These are phyloP conservation scores for Nannobrachium achirus DNA, from an alignment of 2,113 vertebrate species.

Conservation along the genomic window DNA sequence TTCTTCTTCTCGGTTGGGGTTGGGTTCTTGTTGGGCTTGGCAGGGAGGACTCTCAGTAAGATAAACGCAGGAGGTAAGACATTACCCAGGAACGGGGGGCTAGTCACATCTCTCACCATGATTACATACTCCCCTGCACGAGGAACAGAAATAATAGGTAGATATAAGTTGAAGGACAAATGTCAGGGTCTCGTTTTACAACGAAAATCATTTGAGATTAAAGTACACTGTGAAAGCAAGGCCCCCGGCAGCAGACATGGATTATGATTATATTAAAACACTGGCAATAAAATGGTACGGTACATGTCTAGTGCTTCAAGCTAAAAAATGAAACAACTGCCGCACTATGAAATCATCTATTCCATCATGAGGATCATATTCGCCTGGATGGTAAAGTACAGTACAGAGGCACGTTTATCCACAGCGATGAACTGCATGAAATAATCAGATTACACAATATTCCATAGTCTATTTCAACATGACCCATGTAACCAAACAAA, in stretches of 20 bases:
- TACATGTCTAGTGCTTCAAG: neutral
- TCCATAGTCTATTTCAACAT: neutral
- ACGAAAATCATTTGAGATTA: neutral
- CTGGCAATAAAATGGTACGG: neutral
- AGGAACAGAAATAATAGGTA: constrained; percentile 1
- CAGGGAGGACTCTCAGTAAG: constrained; percentile 46
- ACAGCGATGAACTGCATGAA: neutral
- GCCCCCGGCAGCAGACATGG: neutral
- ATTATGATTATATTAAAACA: neutral
- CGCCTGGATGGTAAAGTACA: neutral
- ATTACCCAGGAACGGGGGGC: constrained; percentile 51
- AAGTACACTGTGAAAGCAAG: neutral
- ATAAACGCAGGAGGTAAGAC: constrained; percentile 52
- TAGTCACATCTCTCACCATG: constrained; percentile 57
- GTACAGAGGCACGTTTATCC: neutral
- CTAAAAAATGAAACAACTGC: neutral
- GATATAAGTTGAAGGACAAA: neutral
- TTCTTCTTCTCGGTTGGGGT: neutral
- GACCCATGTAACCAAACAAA: neutral
- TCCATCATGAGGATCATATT: neutral
- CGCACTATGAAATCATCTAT: neutral
- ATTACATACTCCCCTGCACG: constrained; percentile 57
- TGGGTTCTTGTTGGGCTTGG: constrained; percentile 13
- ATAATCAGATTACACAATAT: neutral
- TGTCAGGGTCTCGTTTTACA: neutral